These are phyloP conservation scores for Acrocephalus scirpaceus DNA, from an alignment of 2,797 vertebrate species.

Conservation along the genomic window DNA sequence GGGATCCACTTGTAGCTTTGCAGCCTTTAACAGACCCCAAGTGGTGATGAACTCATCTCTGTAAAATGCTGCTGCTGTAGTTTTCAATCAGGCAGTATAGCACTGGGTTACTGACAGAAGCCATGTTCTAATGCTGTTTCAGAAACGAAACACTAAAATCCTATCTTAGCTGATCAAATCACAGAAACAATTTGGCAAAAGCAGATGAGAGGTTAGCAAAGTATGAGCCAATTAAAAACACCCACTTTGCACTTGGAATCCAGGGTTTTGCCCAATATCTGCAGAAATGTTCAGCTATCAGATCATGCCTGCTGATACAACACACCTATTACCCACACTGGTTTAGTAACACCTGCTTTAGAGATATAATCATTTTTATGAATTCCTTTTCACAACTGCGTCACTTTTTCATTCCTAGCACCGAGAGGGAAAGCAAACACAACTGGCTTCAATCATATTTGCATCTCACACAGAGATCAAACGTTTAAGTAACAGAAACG, in stretches of 20 bases:
- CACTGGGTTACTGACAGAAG: not conserved
- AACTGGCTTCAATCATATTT: not conserved
- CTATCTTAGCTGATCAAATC: not conserved
- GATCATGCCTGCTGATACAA: conserved; percentile 13
- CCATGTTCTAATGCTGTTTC: not conserved
- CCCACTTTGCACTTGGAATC: not conserved
- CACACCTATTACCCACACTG: not conserved
- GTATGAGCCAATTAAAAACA: not conserved
- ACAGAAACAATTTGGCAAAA: not conserved
- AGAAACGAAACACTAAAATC: not conserved
- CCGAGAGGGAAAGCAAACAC: conserved; percentile 35
- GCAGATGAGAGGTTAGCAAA: not conserved
- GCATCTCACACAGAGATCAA: conserved; percentile 45
- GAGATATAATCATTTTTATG: conserved; percentile 16
- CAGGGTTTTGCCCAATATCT: not conserved
- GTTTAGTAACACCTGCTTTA: not conserved
- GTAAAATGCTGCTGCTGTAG: not conserved
- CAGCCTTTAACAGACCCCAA: not conserved
- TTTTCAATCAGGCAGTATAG: not conserved
- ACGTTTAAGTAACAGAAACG: not conserved
- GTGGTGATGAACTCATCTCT: not conserved
- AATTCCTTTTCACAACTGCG: conserved; percentile 44
- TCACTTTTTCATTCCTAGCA: not conserved
- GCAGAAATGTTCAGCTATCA: not conserved
- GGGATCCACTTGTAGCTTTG: not conserved